These are phyloP conservation scores for Setipinna tenuifilis DNA, from an alignment of 2,797 vertebrate genomes.

Conservation along the genomic window DNA sequence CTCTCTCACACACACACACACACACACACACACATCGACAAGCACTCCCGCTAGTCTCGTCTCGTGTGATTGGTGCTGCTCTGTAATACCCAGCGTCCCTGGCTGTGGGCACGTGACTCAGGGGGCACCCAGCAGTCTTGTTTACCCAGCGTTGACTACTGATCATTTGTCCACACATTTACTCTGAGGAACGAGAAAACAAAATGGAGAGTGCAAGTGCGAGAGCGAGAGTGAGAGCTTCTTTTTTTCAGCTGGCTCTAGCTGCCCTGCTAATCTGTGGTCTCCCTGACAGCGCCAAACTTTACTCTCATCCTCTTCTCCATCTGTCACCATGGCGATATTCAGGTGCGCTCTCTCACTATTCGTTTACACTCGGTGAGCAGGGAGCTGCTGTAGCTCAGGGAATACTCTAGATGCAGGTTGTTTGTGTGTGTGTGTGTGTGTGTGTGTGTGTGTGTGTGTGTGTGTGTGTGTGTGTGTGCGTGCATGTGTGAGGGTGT, in stretches of 20 bases:
- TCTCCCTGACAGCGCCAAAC: not conserved
- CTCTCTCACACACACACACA: not conserved
- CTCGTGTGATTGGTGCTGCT: conserved; percentile 55
- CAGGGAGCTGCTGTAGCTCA: conserved; percentile 75
- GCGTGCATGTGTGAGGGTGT: too few species aligned
- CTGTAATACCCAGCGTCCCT: conserved; percentile 61
- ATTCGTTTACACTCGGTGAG: conserved; percentile 70
- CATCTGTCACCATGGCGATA: conserved; percentile 50
- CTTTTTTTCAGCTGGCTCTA: not conserved
- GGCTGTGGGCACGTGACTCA: conserved; percentile 62
- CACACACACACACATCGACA: not conserved
- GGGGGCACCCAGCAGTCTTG: conserved; percentile 20
- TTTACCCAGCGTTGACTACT: conserved; percentile 49
- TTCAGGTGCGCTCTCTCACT: conserved; percentile 57
- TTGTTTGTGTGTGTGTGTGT: conserved; percentile 71
- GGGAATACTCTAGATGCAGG: conserved; percentile 77
- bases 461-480: too few species aligned
- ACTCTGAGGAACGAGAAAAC: not conserved
- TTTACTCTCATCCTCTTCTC: conserved; percentile 29
- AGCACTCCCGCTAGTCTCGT: conserved; percentile 39
- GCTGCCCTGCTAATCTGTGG: not conserved
- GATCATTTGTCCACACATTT: conserved; percentile 59
- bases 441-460: not conserved
- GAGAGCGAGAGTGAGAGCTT: conserved; percentile 14
- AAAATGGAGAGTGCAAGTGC: not conserved